Base-by-base conservation (phyloP, 2,113 vertebrate genomes). In the Crypturellus undulatus region DNA sequence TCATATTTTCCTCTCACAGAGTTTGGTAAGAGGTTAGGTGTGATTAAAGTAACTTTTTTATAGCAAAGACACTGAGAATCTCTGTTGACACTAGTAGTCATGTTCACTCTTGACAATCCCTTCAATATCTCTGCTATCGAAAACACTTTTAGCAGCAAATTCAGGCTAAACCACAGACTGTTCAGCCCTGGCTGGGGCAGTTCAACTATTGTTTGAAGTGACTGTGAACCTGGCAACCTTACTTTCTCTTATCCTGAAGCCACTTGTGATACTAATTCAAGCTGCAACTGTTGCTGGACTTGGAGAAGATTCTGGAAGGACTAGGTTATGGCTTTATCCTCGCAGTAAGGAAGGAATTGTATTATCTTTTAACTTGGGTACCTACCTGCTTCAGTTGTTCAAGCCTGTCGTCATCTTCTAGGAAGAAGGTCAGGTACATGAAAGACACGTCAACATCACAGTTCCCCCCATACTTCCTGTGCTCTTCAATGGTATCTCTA, bases 371-470 rank as follows among this genome's bases (percentile, higher is more conserved):
- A 90, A 38, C 10, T 19, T 42, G 45, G 40, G 42, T 79, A 54
- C 78, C 93, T 89, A 99, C 99, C 98, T 99, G 98, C 97, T 98
- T 97, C 96, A 99, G 99, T 91, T 99, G 98, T 90, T 99, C 99
- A 4, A 99, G 97, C 95, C 96, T 97, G 84, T 99, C 98, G 13
- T 99, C 99, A 40, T 99, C 99, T 65, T 99, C 99, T 8, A 99
- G 97, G 98, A 99, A 99, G 98, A 99, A 99, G 28, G 98, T 99
- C 96, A 99, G 96, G 92, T 99, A 99, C 99, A 99, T 99, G 89
- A 99, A 99, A 43, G 99, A 99, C 60, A 99, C 99, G 0, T 99
- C 99, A 15, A 99, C 98, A 0, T 99, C 99, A 45, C 99, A 98
- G 95, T 99, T 99, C 32, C 99, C 99, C 10, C 99, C 99, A 0